phyloP scores from a whole-genome alignment of 2,113 vertebrate species.

The Gnathonemus echidnorhynchus region DNA sequence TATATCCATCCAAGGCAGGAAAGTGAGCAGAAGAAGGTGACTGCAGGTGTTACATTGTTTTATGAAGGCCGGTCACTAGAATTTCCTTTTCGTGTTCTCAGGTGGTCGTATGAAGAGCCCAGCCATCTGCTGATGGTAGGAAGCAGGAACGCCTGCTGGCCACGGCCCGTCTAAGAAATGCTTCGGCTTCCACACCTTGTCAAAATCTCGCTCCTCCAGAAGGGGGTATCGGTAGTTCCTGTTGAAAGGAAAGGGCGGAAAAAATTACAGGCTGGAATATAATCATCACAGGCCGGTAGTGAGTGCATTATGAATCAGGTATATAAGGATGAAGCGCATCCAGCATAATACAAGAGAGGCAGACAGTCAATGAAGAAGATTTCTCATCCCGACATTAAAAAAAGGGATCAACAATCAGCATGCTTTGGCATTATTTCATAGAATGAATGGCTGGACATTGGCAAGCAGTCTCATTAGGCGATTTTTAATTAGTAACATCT shows the following conservation, averaged over 20 bases:
- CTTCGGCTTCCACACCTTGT: background rate
- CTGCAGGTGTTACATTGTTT: background rate
- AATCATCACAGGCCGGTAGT: background rate
- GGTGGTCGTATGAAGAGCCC: background rate
- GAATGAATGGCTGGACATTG: background rate
- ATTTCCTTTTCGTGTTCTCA: background rate
- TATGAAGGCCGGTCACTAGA: background rate
- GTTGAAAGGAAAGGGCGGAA: background rate
- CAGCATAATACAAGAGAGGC: background rate
- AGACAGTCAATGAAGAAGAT: background rate
- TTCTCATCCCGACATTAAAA: background rate
- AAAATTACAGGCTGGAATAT: background rate
- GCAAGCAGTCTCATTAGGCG: background rate
- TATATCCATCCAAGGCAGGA: background rate
- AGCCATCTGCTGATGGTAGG: background rate
- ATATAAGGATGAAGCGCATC: background rate
- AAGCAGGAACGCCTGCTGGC: background rate
- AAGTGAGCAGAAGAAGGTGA: background rate
- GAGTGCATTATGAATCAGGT: background rate
- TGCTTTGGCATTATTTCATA: background rate
- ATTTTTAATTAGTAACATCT: background rate
- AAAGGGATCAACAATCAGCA: background rate
- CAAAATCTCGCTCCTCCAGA: background rate
- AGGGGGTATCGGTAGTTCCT: background rate
- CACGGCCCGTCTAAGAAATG: background rate